phyloP scores from a whole-genome alignment of 2,888 invertebrate genomes.

The Acleris laterana region DNA sequence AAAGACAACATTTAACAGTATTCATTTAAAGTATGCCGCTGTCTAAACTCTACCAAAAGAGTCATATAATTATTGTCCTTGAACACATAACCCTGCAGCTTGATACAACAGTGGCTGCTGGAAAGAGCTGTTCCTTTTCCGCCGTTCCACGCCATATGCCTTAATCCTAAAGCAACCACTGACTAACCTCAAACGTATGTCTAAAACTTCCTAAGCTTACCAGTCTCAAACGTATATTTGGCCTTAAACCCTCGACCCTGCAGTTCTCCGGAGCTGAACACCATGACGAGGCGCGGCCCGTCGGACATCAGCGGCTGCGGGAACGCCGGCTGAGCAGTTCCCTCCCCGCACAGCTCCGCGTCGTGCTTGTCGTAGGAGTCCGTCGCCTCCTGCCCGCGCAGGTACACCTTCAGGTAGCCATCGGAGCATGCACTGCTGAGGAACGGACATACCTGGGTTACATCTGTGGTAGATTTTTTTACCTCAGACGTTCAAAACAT shows the following conservation, averaged over 20 bases:
- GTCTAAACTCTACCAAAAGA: no score
- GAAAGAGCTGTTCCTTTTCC: no score
- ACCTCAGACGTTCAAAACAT: background rate
- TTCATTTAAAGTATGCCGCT: no score
- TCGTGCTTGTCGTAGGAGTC: conserved; percentile 97
- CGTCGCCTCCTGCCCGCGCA: conserved; percentile 95
- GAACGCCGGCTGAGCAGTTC: conserved; percentile 75
- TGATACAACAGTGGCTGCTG: no score
- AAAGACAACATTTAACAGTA: no score
- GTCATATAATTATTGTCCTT: no score
- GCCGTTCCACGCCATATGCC: no score
- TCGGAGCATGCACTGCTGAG: conserved; percentile 89
- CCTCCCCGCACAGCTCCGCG: conserved; percentile 94
- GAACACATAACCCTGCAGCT: no score
- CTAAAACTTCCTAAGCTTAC: conserved; percentile 60
- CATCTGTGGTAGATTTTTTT: background rate
- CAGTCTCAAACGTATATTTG: conserved; percentile 92
- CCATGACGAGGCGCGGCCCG: conserved; percentile 96
- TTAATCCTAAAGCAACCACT: no score
- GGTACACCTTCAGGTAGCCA: conserved; percentile 95
- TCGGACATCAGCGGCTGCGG: conserved; percentile 94
- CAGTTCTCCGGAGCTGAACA: conserved; percentile 96
- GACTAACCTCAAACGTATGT: no score
- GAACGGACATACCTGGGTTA: background rate
- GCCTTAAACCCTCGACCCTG: conserved; percentile 97